Evolutionary conservation across 2,888 invertebrate genomes (phyloP).

Genomic region (Clepsis dumicolana): DNA sequence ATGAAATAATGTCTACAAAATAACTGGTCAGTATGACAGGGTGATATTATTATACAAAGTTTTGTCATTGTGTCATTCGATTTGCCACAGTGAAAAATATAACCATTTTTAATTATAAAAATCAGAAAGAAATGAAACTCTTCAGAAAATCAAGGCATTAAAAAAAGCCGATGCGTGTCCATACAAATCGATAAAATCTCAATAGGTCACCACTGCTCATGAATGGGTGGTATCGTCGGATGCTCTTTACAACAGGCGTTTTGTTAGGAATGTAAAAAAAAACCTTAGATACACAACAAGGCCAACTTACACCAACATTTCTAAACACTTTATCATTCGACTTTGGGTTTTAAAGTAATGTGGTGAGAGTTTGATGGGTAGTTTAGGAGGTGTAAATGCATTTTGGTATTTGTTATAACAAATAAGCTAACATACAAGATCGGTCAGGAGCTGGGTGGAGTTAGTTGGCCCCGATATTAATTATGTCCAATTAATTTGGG

Average conservation of each 20-base stretch:
- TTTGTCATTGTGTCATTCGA: too few relatives aligned
- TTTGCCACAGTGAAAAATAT: too few relatives aligned
- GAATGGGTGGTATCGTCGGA: slow-evolving; percentile 85
- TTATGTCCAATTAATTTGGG: slow-evolving; percentile 83
- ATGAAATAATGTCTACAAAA: too few relatives aligned
- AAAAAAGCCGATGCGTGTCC: slow-evolving; percentile 56
- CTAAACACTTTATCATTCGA: slow-evolving; percentile 42
- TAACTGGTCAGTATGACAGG: too few relatives aligned
- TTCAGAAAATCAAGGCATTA: background rate
- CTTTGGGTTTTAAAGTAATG: slow-evolving; percentile 50
- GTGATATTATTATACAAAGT: too few relatives aligned
- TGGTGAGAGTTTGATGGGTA: slow-evolving; percentile 42
- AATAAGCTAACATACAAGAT: slow-evolving; percentile 76
- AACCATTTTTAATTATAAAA: too few relatives aligned
- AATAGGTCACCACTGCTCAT: slow-evolving; percentile 85
- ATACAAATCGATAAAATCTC: slow-evolving; percentile 69
- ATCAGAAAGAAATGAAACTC: slow-evolving; percentile 12
- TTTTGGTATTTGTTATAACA: slow-evolving; percentile 54
- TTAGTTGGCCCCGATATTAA: slow-evolving; percentile 83
- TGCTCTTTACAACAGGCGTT: slow-evolving; percentile 84
- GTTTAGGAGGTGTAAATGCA: slow-evolving; percentile 20
- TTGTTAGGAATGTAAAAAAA: slow-evolving; percentile 86
- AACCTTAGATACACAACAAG: slow-evolving; percentile 82
- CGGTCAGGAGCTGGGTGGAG: slow-evolving; percentile 76
- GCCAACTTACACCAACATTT: slow-evolving; percentile 64